phyloP scores from a whole-genome alignment of 2,888 invertebrate genomes.

The Pemphredon lugubris region DNA sequence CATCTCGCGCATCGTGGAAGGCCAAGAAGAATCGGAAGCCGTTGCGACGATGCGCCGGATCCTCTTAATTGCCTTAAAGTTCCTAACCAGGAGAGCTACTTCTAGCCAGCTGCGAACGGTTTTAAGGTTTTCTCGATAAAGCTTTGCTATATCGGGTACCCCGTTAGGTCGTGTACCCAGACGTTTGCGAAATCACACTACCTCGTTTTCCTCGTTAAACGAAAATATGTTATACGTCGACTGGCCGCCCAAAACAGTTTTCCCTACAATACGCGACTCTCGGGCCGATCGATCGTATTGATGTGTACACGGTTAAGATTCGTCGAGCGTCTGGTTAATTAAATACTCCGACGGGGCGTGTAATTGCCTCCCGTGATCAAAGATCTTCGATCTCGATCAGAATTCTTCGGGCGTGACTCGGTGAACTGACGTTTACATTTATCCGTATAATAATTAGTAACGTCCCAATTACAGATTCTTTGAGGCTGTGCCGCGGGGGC shows the following conservation, averaged over 20 bases:
- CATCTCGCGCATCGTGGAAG: slow-evolving; percentile 25
- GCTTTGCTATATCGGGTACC: background rate
- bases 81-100: slow-evolving; percentile 27
- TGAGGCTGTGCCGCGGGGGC: too few species aligned
- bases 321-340: too few species aligned
- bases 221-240: too few species aligned
- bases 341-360: slow-evolving; percentile 1
- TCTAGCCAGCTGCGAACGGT: slow-evolving; percentile 34
- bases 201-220: too few species aligned
- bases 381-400: too few species aligned
- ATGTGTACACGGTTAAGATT: too few species aligned
- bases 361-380: background rate
- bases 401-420: too few species aligned
- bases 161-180: background rate
- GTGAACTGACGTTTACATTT: background rate
- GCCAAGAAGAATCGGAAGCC: slow-evolving; percentile 51
- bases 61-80: slow-evolving; percentile 51
- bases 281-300: too few species aligned
- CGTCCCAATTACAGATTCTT: too few species aligned
- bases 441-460: too few species aligned
- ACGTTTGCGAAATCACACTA: background rate
- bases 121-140: slow-evolving; percentile 50
- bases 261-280: too few species aligned
- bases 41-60: slow-evolving; percentile 42
- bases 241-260: too few species aligned